Base-by-base conservation (phyloP, 1,140 invertebrate genomes). In the Parapsyche elsis region DNA sequence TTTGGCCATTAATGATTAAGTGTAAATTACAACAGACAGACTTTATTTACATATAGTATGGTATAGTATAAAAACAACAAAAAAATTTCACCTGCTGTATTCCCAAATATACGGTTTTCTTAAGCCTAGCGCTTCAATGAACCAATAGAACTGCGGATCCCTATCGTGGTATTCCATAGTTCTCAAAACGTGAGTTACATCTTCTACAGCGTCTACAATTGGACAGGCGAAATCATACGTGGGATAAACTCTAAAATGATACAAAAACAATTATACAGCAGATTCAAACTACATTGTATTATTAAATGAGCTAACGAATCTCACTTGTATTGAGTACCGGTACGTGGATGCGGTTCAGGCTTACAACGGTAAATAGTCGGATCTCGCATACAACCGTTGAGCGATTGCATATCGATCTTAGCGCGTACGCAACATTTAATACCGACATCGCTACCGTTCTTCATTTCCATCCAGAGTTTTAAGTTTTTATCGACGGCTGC, bases 311-410 rank as follows among this genome's bases (percentile, higher is more conserved):
- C 0, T 9, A 46, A 24, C 44, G 71, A 80, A 82, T 86, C 91
- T 87, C 89, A 97, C 96, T 99, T 99, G 89, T 99, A 99, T 90
- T 98, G 97, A 24, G 90, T 92, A 76, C 97, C 97, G 59, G 98
- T 99, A 44, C 94, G 89, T 0, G 98, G 95, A 92, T 99, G 99
- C 9, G 92, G 88, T 87, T 99, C 97, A 80, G 93, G 92, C 88
- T 99, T 99, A 88, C 98, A 99, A n/a, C 99, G 91, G 87, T 99
- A 99, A 84, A 99, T 98, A 7, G 98, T 99, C n/a, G 99, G 99
- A 91, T 99, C 99, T 57, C 99, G 90, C 92, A 99, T 90, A 85
- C 98, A 99, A 0, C 99, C 99, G 89, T 99, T 99, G 23, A 93
- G 89, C 0, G 97, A 98, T 81, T 94, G 91, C 96, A 99, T 99